phyloP scores from a whole-genome alignment of 2,797 vertebrate genomes.

The Gymnocypris eckloni region DNA sequence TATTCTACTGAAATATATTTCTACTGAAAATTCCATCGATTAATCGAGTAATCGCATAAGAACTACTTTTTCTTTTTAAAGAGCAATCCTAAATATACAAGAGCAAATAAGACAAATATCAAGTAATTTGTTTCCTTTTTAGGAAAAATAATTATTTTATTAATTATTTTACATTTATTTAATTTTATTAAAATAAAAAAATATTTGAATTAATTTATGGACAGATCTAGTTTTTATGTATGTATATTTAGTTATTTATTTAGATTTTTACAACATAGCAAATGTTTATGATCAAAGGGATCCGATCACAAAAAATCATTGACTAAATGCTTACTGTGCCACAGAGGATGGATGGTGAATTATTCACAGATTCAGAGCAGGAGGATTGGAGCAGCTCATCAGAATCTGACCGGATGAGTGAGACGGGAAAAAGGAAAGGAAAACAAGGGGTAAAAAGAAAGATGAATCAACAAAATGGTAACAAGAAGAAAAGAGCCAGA shows the following conservation, averaged over 20 bases:
- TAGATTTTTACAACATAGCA: neutral
- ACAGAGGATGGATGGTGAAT: neutral
- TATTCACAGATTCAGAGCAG: neutral
- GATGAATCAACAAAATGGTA: neutral
- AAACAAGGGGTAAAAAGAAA: constrained; percentile 7
- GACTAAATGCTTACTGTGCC: neutral
- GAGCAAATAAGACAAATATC: too few species aligned
- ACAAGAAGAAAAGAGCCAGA: neutral
- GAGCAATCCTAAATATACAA: too few species aligned
- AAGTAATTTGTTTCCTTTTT: too few species aligned
- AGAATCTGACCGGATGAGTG: constrained; percentile 2
- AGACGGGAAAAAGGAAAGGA: neutral
- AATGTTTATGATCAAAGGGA: neutral
- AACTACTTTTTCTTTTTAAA: too few species aligned
- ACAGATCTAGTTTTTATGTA: neutral
- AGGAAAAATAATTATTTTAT: too few species aligned
- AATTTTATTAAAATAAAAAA: too few species aligned
- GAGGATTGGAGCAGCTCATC: neutral
- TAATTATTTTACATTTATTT: too few species aligned
- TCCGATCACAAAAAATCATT: neutral
- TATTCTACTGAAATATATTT: too few species aligned
- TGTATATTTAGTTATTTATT: neutral
- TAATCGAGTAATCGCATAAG: too few species aligned
- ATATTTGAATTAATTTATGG: neutral
- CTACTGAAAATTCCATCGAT: too few species aligned